Base-by-base conservation (phyloP, 37 sponge, comb jelly and placozoan species). In the Hexactinellida sp. region DNA sequence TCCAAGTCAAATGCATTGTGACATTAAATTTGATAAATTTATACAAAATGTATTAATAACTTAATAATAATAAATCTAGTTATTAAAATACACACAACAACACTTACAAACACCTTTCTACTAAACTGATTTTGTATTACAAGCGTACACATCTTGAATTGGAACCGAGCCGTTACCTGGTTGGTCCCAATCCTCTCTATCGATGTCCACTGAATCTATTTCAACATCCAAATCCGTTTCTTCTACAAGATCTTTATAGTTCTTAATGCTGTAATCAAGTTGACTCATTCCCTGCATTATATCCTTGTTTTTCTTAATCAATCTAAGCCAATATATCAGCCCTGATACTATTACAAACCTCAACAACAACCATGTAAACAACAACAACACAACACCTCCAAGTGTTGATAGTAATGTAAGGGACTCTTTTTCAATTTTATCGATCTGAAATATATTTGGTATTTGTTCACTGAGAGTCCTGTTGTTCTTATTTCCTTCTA, bases 191-290 rank as follows among this genome's bases (percentile, higher is more conserved):
- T 63, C 76, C 5, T 63, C 76, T 63, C 76, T 63, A 28, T 63
- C 76, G 3, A 28, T 28, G 32, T 63, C 76, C 30, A 63, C 76
- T 3, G 76, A 63, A 23, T 28, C 76, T n/a, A 63, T 63, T 7
- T 63, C 76, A 16, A 41, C 47, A 41, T 41, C 47, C 5, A 41
- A 16, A 13, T 41, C 47, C 3, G 76, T 63, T 10, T 63, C 76
- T n/a, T 63, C 76, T 32, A 63, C 76, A 7, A 63, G 34, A n/a
- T 63, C 76, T 63, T 63, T 63, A n/a, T 63, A 63, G 13, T 63
- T 63, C 76, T 63, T 63, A n/a, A 63, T 63, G 34, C 76, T 63
- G 30, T 63, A 63, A 10, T 63, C 76, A 21, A 63, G 34, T 63
- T 63, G 3, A 23, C 5, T 32, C 76, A 63, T 63, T 63, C 76